These are phyloP conservation scores for Cuculus canorus DNA, from an alignment of 2,797 vertebrate genomes.

Conservation along the genomic window DNA sequence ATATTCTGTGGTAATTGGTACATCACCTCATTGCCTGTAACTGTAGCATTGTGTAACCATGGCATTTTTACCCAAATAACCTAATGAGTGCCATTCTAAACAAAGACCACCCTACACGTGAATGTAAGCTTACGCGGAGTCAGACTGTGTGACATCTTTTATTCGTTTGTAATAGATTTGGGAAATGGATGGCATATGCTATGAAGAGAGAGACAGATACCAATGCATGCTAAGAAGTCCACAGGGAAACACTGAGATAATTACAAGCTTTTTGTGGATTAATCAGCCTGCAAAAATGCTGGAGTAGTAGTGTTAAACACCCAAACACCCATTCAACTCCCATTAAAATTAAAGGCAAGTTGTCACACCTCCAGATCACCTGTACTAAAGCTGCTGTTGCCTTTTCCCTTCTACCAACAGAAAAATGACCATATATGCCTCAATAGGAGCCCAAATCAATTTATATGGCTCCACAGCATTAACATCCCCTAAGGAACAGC, in stretches of 20 bases:
- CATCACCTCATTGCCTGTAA: background rate
- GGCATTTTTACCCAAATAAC: background rate
- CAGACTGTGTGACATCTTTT: background rate
- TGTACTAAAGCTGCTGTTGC: fast-evolving
- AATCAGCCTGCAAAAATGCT: conserved; percentile 1
- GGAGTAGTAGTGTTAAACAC: background rate
- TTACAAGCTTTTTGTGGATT: conserved; percentile 41
- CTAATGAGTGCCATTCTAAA: background rate
- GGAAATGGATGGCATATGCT: conserved; percentile 15
- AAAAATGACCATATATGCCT: fast-evolving
- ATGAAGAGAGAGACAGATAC: conserved; percentile 9
- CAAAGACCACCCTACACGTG: background rate
- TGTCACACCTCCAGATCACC: background rate
- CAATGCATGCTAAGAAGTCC: conserved; percentile 28
- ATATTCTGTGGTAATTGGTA: background rate
- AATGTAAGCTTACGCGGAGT: background rate
- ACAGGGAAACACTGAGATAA: conserved; percentile 45
- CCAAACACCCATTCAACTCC: background rate
- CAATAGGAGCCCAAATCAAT: fast-evolving
- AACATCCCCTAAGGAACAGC: background rate
- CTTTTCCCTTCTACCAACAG: background rate
- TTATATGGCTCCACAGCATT: fast-evolving
- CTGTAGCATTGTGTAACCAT: background rate
- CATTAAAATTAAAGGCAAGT: background rate
- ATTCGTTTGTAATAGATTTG: background rate